A percentile compares a stretch with the other conserved stretches of the same genome.
Conservation (phyloP, 2,888 invertebrate genomes). For the Catocala fraxini region DNA sequence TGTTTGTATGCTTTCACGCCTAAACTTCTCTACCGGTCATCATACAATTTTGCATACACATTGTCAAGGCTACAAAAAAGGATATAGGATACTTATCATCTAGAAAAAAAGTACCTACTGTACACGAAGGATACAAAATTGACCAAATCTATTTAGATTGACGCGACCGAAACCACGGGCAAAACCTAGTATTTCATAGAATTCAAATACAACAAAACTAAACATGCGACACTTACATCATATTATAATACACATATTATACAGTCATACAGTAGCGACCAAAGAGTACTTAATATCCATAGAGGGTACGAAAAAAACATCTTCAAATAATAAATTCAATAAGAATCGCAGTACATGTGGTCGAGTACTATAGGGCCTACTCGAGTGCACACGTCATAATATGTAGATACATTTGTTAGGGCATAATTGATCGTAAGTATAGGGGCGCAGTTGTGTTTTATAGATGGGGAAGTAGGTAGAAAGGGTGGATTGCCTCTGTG, state of each 20-base stretch:
- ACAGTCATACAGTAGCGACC: conserved; percentile 36
- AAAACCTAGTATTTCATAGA: not conserved
- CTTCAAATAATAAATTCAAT: conserved; percentile 76
- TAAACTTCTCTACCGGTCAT: no score
- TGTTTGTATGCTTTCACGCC: no score
- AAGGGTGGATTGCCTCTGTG: not conserved
- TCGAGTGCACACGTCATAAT: conserved; percentile 58
- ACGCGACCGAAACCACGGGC: no score
- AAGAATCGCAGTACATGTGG: conserved; percentile 83
- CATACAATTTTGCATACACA: no score
- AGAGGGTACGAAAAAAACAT: conserved; percentile 67
- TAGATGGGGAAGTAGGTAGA: conserved; percentile 37
- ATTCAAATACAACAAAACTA: conserved; percentile 4
- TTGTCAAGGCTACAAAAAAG: no score
- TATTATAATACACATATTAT: conserved; percentile 23
- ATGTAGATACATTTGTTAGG: conserved; percentile 33
- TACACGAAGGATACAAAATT: no score
- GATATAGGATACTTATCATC: no score
- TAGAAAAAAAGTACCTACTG: no score
- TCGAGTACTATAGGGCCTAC: conserved; percentile 69
- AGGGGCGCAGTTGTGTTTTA: conserved; percentile 64
- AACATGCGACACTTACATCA: conserved; percentile 6
- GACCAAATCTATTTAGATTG: no score
- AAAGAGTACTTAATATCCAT: conserved; percentile 48
- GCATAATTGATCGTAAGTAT: conserved; percentile 78